Evolutionary conservation across 2,113 vertebrate species (phyloP), one percentile per base, ranked within the genome.

Genomic region (Tupaia tana): DNA sequence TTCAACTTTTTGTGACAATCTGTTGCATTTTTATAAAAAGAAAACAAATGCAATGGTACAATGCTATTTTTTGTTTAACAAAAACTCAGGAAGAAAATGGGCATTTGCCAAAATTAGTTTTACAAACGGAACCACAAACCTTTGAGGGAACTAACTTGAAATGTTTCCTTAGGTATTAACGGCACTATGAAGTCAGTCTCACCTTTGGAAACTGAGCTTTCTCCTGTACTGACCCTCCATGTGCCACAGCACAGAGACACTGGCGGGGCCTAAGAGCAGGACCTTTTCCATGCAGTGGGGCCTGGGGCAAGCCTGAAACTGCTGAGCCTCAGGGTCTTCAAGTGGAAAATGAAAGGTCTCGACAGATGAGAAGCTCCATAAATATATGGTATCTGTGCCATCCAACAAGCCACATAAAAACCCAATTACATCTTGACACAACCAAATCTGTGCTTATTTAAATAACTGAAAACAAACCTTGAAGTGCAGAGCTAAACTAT

Each of bases 221-320:
- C 1, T n/a, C 20, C 1, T 11, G 66, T 15, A 81, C n/a, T 1
- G 43, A 27, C 24, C 54, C 52, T 7, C 14, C 58, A 56, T 7
- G 6, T 8, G 27, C 34, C n/a, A 34, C 0, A 16, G 67, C 69
- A 67, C 18, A 29, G 34, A 34, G 20, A 61, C 58, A 54, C 0
- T 0, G 14, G 6, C 1, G 20, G 56, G 20, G 5, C 43, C 12
- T 2, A 10, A 18, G 20, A 15, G 71, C 7, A 7, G 9, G 54
- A 7, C 27, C 54, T 14, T 56, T 13, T 14, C 22, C 0, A 0
- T 1, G 29, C 7, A 43, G 7, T 1, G 3, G 18, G 64, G 61
- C 14, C 16, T 71, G 3, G 54, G 20, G 54, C 2, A 2, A 6
- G 31, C 34, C 7, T 13, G 43, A 43, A 43, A 1, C 4, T 20